A percentile compares a stretch with the other conserved stretches of the same genome.
These are phyloP conservation scores for Polypedilum pembai DNA, from an alignment of 1,140 invertebrate species.

Conservation along the genomic window DNA sequence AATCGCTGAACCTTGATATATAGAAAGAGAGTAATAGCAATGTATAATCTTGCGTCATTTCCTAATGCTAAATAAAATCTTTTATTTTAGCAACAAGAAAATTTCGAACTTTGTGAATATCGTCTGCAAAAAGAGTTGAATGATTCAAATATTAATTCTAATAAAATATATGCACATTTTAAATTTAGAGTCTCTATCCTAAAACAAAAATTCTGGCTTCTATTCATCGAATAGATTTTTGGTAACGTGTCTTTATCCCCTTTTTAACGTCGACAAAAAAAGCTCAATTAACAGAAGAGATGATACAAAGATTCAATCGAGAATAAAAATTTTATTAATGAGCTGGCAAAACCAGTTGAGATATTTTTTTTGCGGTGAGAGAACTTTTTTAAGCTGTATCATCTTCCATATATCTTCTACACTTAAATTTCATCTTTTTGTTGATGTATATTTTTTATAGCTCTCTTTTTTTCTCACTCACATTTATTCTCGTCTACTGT, in stretches of 20 bases:
- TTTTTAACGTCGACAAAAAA: not conserved
- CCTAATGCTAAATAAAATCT: no score
- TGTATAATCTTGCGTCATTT: no score
- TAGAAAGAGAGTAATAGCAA: no score
- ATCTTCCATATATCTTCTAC: conserved; percentile 6
- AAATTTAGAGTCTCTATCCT: no score
- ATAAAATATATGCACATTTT: no score
- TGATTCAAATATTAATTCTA: no score
- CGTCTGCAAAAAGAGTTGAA: no score
- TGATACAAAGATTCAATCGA: not conserved
- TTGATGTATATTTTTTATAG: not conserved
- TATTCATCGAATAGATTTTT: not conserved
- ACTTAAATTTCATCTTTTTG: not conserved
- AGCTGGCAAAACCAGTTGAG: conserved; percentile 9
- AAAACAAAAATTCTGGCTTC: not conserved
- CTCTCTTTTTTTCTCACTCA: not conserved
- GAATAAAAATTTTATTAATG: conserved; percentile 1
- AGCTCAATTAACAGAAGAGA: not conserved
- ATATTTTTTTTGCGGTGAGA: not conserved
- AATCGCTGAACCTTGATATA: no score
- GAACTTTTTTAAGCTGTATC: not conserved
- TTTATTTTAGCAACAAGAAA: no score
- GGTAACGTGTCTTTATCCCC: not conserved
- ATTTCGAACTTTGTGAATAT: no score
- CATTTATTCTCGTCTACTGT: not conserved